These are phyloP conservation scores for Nerophis lumbriciformis DNA, from an alignment of 2,113 vertebrate genomes.

Conservation along the genomic window DNA sequence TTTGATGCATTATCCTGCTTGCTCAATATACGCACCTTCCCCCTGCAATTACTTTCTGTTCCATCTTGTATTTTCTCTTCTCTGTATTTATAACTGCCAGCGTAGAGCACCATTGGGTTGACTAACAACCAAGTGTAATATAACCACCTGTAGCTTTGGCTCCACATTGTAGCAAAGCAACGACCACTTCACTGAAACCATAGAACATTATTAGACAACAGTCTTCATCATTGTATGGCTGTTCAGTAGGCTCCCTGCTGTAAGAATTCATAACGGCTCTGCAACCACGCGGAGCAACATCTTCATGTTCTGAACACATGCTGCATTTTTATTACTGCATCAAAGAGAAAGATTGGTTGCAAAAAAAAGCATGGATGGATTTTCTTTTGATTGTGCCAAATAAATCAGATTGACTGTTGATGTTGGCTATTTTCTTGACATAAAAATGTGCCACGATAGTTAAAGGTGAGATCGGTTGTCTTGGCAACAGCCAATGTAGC, in stretches of 20 bases:
- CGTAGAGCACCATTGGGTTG: too few relatives aligned
- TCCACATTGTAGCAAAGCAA: neutral
- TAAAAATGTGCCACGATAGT: conserved; percentile 29
- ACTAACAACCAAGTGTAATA: neutral
- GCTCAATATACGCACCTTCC: neutral
- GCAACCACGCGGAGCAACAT: neutral
- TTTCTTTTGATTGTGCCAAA: conserved; percentile 46
- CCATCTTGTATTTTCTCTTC: conserved; percentile 14
- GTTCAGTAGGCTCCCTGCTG: too few relatives aligned
- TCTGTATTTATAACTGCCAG: conserved; percentile 32
- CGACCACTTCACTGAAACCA: neutral
- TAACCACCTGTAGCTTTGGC: neutral
- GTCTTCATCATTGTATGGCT: too few relatives aligned
- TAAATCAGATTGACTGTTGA: conserved; percentile 35
- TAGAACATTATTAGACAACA: neutral
- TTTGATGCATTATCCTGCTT: conserved; percentile 17
- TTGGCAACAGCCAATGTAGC: neutral
- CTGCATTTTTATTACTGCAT: conserved; percentile 13
- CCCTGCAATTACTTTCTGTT: conserved; percentile 8
- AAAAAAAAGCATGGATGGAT: conserved; percentile 25
- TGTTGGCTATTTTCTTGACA: conserved; percentile 25
- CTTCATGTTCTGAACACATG: conserved; percentile 12
- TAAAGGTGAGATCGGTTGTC: conserved; percentile 16
- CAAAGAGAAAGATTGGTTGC: conserved; percentile 37
- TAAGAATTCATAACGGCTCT: conserved; percentile 2